Conservation (phyloP, 2,888 invertebrate genomes). For the Idaea straminata region DNA sequence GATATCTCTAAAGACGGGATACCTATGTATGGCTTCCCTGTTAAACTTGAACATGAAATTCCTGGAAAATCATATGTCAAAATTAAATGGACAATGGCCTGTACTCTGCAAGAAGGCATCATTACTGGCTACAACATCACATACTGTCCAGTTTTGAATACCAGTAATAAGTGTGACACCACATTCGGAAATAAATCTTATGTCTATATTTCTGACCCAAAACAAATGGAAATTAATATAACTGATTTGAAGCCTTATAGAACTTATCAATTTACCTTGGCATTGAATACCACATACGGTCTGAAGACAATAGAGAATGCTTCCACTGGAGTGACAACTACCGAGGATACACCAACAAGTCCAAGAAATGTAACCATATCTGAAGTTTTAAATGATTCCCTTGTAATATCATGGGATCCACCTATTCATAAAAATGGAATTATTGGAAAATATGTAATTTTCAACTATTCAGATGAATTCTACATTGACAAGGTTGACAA, state of each 20-base stretch:
- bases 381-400: conserved; percentile 82
- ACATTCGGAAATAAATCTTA: conserved; percentile 51
- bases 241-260: conserved; percentile 85
- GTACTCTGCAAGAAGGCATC: conserved; percentile 85
- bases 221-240: conserved; percentile 79
- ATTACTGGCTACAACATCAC: conserved; percentile 87
- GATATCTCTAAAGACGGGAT: conserved; percentile 70
- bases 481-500: conserved; percentile 41
- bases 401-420: conserved; percentile 83
- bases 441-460: conserved; percentile 83
- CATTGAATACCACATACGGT: conserved; percentile 77
- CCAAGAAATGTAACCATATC: conserved; percentile 81
- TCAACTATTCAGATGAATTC: conserved; percentile 60
- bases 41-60: conserved; percentile 55
- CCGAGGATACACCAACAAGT: conserved; percentile 82
- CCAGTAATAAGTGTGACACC: conserved; percentile 78
- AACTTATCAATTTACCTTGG: conserved; percentile 85
- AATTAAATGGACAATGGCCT: conserved; percentile 88
- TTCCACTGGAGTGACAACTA: conserved; percentile 84
- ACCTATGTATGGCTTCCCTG: conserved; percentile 78
- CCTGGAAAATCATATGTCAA: conserved; percentile 63
- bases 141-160: conserved; percentile 84
- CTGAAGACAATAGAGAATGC: conserved; percentile 63
- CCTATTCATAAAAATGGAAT: conserved; percentile 87
- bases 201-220: conserved; percentile 64